Base-by-base conservation (phyloP, 1,140 invertebrate species). In the Himalopsyche phryganea region DNA sequence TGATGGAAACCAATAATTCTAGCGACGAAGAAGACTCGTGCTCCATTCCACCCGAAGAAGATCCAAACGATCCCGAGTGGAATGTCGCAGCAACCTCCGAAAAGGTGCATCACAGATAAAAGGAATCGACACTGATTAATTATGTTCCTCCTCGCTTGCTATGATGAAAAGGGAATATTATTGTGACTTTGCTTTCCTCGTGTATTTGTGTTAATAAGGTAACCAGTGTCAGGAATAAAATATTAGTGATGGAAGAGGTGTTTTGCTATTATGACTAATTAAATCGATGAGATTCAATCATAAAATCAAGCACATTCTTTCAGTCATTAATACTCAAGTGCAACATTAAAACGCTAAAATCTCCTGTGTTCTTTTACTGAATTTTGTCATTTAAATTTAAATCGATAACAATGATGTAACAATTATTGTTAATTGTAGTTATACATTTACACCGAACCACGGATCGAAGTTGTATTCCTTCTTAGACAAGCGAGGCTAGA, bases 51-150 rank as follows among this genome's bases (percentile, higher is more conserved):
- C 71, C 75, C 6, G 84, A 82, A 3, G 89, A 90, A 65, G 89
- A 91, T 72, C 88, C 88, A 1, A 88, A 90, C 69, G 89, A 92
- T 74, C 86, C 85, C 2, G 89, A 92, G 68, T 92, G 89, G 89
- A 80, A 79, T 35, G 80, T 69, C 18, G 71, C 76, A 50, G 72
- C 72, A 42, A 67, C 71, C 45, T 71, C 59, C 9, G 63, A 61
- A 13, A 55, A 55, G 45, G 28, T 47, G 42, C 42, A 55, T 28
- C 54, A 49, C 38, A 57, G 54, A 41, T 57, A 57, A 28, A 40
- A 15, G 6, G n/a, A 6, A 6, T 20, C 3, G 41, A 17, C 23
- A 7, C 17, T 19, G 42, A 44, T 44, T 44, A 17, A 15, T 2
- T 14, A 44, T 15, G 2, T 19, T 17, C 20, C 42, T 14, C 42